phyloP scores from a whole-genome alignment of 2,113 vertebrate species.

The Numenius arquata region DNA sequence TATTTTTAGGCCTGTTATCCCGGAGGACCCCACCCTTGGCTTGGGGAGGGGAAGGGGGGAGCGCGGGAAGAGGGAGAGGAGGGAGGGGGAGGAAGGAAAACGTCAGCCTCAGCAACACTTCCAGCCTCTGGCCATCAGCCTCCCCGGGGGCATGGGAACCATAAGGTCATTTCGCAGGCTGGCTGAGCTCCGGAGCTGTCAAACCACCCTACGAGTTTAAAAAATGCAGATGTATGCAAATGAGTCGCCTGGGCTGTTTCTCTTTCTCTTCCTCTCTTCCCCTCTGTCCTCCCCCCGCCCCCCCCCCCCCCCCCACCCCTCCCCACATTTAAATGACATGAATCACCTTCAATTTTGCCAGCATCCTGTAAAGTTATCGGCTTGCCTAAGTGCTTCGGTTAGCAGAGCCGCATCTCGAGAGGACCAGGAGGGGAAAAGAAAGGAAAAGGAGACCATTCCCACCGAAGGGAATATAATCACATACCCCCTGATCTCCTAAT shows the following conservation, averaged over 20 bases:
- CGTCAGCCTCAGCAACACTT: background rate
- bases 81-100: background rate
- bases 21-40: slow-evolving; percentile 20
- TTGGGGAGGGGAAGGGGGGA: background rate
- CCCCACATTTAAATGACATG: background rate
- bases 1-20: slow-evolving; percentile 48
- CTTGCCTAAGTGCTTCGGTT: background rate
- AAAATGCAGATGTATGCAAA: slow-evolving; percentile 36
- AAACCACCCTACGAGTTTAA: slow-evolving; percentile 4
- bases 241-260: background rate
- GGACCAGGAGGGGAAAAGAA: background rate
- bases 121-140: background rate
- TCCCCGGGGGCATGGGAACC: slow-evolving; percentile 26
- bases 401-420: background rate
- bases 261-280: background rate
- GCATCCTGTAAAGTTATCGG: background rate
- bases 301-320: too few relatives aligned
- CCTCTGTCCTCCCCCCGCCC: too few relatives aligned
- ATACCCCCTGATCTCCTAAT: background rate
- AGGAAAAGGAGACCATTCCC: background rate
- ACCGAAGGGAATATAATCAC: background rate
- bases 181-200: background rate
- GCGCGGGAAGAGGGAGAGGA: background rate
- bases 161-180: slow-evolving; percentile 57
- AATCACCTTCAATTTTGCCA: slow-evolving; percentile 49